Evolutionary conservation across 2,113 vertebrate species (phyloP).

Genomic region (Hyperopisus bebe): DNA sequence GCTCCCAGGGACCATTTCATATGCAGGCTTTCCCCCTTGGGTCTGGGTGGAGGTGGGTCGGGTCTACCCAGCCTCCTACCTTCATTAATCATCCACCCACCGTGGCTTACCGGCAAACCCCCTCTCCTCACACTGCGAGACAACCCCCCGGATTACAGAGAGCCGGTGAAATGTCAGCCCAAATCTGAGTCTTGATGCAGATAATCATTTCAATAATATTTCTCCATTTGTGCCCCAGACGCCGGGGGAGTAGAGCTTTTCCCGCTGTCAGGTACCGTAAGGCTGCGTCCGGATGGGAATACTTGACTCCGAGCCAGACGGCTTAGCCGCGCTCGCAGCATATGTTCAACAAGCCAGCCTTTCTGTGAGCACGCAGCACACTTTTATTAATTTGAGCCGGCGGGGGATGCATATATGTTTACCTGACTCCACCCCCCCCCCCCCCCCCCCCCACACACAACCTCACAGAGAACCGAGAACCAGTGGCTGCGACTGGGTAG

Average conservation of each 20-base stretch:
- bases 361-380: slow-evolving; percentile 82
- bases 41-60: slow-evolving; percentile 95
- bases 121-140: slow-evolving; percentile 95
- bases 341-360: slow-evolving; percentile 99
- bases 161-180: slow-evolving; percentile 99
- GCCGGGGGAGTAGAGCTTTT: slow-evolving; percentile 98
- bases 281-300: slow-evolving; percentile 97
- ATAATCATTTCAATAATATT: slow-evolving; percentile 99
- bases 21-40: slow-evolving; percentile 83
- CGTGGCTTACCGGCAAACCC: slow-evolving; percentile 89
- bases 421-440: neutral
- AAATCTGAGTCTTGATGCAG: slow-evolving; percentile 99
- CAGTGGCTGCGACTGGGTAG: slow-evolving; percentile 33
- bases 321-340: slow-evolving; percentile 97
- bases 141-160: slow-evolving; percentile 99
- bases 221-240: slow-evolving; percentile 99
- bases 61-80: slow-evolving; percentile 89
- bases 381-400: slow-evolving; percentile 98
- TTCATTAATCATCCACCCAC: slow-evolving; percentile 98
- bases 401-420: slow-evolving; percentile 49
- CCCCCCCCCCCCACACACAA: neutral
- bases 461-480: neutral
- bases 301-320: slow-evolving; percentile 99
- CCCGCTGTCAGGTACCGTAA: slow-evolving; percentile 99
- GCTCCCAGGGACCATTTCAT: slow-evolving; percentile 70